Evolutionary conservation across 1,140 invertebrate genomes (phyloP).

Genomic region (Lanistes nyassanus): DNA sequence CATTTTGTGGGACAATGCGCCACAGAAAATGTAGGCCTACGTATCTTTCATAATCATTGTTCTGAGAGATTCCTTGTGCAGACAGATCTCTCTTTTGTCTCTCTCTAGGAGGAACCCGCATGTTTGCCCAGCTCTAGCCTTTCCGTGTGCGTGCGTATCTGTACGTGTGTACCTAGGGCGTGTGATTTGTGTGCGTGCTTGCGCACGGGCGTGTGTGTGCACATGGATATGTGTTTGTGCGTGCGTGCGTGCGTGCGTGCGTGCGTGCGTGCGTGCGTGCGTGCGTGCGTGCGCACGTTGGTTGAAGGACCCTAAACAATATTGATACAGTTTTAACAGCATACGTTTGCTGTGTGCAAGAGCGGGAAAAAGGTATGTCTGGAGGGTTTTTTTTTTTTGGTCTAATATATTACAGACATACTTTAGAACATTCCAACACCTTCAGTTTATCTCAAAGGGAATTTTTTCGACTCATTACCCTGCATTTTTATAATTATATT

Average conservation of each 20-base stretch:
- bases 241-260: conserved; percentile 6
- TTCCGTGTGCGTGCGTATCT: neutral
- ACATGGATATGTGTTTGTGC: neutral
- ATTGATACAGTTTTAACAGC: neutral
- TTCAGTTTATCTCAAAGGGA: too few relatives aligned
- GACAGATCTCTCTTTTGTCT: too few relatives aligned
- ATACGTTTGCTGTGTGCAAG: conserved; percentile 1
- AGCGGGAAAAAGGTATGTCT: neutral
- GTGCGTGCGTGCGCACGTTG: neutral
- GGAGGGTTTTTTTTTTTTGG: too few relatives aligned
- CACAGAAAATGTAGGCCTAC: too few relatives aligned
- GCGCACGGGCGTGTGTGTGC: conserved; percentile 4
- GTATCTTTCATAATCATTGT: too few relatives aligned
- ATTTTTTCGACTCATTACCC: too few relatives aligned
- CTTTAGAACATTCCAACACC: too few relatives aligned
- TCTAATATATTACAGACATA: too few relatives aligned
- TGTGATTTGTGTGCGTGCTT: neutral
- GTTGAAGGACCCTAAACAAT: neutral
- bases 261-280: neutral
- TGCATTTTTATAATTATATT: too few relatives aligned
- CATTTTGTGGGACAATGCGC: too few relatives aligned
- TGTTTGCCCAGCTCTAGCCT: neutral
- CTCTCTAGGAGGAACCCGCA: neutral
- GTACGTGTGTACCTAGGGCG: neutral
- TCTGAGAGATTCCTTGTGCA: too few relatives aligned